Evolutionary conservation across 2,113 vertebrate genomes (phyloP), one percentile per base, ranked within the genome.

Genomic region (Heptranchias perlo): DNA sequence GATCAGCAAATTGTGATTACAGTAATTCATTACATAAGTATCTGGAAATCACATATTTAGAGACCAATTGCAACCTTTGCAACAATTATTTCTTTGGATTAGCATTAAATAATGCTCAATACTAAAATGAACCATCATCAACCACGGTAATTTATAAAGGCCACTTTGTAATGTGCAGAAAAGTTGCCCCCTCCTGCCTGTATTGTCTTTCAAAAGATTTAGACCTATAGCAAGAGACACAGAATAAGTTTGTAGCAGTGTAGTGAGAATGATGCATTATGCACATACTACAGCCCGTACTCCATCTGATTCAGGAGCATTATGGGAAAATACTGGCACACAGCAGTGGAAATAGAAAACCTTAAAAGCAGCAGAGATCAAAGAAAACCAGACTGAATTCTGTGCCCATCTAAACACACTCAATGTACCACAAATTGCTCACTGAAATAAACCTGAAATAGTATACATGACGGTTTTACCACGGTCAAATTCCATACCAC

Each of bases 381-480:
- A 93, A 93, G 89, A 23, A n/a, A 62, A 93, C 89, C 18, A 39
- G 89, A 7, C 5, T n/a, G 58, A 93, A 18, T 13, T 58, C 10
- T 91, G 4, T 93, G 89, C 58, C n/a, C 89, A 62, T 64, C 89
- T 58, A 18, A 62, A 93, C 5, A 39, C 58, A 62, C 35, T 39
- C 62, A 93, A 93, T 62, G 58, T 4, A 64, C 14, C 89, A 93
- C 89, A 93, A 64, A 93, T 62, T 39, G 89, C 58, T 93, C 61
- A n/a, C n/a, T 39, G 58, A 92, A 92, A 62, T 92, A 62, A 92
- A 61, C 54, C 31, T 92, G 89, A 92, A 92, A 92, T 18, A n/a
- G 35, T 39, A 58, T 62, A 61, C 31, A 64, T 62, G 16, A 39
- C 23, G 58, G 31, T 44, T 93, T 93, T 39, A 93, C 35, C 61